Conservation (phyloP, 2,113 vertebrate species). For the Plotosus lineatus region DNA sequence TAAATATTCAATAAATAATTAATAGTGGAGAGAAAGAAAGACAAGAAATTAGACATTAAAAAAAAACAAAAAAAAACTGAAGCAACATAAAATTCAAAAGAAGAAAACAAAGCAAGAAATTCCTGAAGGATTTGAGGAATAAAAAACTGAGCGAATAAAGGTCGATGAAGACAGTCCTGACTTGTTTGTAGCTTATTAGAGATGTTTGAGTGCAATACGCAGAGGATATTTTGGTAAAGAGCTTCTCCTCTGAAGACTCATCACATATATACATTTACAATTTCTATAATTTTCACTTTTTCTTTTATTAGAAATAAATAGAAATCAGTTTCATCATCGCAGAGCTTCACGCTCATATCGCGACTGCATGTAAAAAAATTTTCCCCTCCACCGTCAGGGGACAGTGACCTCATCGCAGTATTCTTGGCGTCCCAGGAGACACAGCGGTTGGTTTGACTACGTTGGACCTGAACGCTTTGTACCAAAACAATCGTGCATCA, state of each 20-base stretch:
- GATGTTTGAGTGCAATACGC: slow-evolving; percentile 61
- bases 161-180: neutral
- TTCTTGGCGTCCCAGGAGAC: slow-evolving; percentile 42
- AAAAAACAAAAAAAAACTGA: neutral
- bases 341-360: slow-evolving; percentile 40
- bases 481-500: slow-evolving; percentile 42
- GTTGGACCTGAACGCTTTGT: slow-evolving; percentile 40
- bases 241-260: slow-evolving; percentile 23
- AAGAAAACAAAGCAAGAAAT: neutral
- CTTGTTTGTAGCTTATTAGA: slow-evolving; percentile 48
- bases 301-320: slow-evolving; percentile 3
- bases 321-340: slow-evolving; percentile 22
- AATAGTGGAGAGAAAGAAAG: neutral
- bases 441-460: slow-evolving; percentile 34
- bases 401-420: slow-evolving; percentile 74
- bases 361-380: slow-evolving; percentile 57
- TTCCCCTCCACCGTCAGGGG: slow-evolving; percentile 64
- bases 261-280: neutral
- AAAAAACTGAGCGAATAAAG: neutral
- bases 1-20: too few species aligned
- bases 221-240: slow-evolving; percentile 52
- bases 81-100: neutral
- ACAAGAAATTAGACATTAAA: neutral
- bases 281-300: slow-evolving; percentile 15
- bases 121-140: neutral